Evolutionary conservation across 2,888 invertebrate species (phyloP), one percentile per base, ranked within the genome.

Genomic region (Nomada fabriciana): DNA sequence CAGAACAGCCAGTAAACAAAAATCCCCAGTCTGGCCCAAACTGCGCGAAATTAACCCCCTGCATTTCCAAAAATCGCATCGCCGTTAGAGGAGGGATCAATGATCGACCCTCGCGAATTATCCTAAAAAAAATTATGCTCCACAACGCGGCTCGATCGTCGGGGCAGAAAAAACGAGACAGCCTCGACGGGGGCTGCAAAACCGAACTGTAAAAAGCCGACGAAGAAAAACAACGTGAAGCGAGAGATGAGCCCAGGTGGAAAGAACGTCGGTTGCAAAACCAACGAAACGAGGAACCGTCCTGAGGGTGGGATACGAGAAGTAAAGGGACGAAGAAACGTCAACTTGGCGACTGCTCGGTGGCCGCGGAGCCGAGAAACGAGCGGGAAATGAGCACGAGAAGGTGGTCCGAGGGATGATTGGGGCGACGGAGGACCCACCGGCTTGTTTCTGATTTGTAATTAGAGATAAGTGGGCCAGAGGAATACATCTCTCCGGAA

Each of bases 381-480:
- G 72, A 77, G 57, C 50, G 68, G 75, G 43, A 67, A 65, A 73
- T 23, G 59, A 80, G 73, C 20, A 57, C 55, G 76, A 52, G 70
- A 57, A 10, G 60, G n/a, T 15, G 0, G 18, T 57, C 25, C 15
- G 72, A 70, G 61, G 65, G 80, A 67, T 72, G 80, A 80, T 82
- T 75, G 74, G 69, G 79, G 61, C 63, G 82, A 68, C 60, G 86
- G 82, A 64, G 60, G 85, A 86, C 82, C 82, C 85, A 87, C 89
- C 84, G 87, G 88, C 76, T 91, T 91, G 90, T 91, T 92, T 91
- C 90, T 90, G 90, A 93, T 92, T 92, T 88, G 89, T 91, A 93
- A 93, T 93, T 93, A 93, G 91, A 91, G 92, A 90, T 91, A 92
- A 91, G 89, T 86, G 86, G 89, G 86, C 85, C 85, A 83, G 84